Evolutionary conservation across 1,140 invertebrate species (phyloP), one percentile per base, ranked within the genome.

Genomic region (Drosophila repletoides): DNA sequence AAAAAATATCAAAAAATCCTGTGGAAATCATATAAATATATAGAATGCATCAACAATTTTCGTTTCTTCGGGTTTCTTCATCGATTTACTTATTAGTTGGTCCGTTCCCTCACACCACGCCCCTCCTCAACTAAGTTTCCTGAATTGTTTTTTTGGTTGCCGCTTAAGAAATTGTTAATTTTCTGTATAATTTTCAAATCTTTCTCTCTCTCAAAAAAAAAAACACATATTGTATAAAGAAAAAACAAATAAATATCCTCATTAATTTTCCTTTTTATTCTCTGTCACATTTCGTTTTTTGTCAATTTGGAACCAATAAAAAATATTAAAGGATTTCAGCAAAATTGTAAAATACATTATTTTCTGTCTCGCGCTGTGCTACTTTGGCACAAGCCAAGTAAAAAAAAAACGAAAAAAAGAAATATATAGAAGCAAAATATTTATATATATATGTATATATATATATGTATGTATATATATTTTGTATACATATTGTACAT

Each of bases 401-500:
- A 71, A 56, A 43, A 21, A 60, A 51, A 60, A 34, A 5, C 21
- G 29, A 69, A 43, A 12, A 45, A 46, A 67, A 49, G 14, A 22
- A 48, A 49, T 9, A 33, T 49, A 36, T 43, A 45, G 48, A 84
- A 63, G 46, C 67, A 65, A 58, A 38, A 49, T 76, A 81, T 76
- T 68, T 80, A 76, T 75, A 40, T 60, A 46, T 38, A 67, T 70
- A 59, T 73, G 67, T 72, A 59, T 74, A 21, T 34, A 22, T 19
- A 9, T 34, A 22, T 51, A 34, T 36, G 2, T 34, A 34, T 41
- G 26, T 51, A 52, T 60, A 67, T 59, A 66, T 66, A 48, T 52
- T 56, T 70, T 76, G 64, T 79, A 74, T 72, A 87, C 66, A 77
- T 70, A 65, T 80, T 87, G 83, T 83, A 86, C 81, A 86, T 86